These are phyloP conservation scores for Nyctibius bracteatus DNA, from an alignment of 2,113 vertebrate species.

Conservation along the genomic window DNA sequence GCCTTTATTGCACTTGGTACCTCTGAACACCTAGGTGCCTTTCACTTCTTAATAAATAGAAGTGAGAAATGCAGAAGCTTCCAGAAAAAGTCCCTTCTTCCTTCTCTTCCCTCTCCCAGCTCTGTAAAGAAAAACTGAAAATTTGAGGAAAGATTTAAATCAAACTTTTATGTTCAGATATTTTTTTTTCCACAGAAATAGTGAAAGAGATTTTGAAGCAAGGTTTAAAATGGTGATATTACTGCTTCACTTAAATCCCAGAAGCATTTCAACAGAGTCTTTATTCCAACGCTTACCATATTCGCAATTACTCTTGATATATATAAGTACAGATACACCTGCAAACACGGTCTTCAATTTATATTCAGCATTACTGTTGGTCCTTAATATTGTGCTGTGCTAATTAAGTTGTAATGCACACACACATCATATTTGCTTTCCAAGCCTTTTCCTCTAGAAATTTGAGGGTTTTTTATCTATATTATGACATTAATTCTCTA, in stretches of 20 bases:
- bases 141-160: neutral
- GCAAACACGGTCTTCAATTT: neutral
- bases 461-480: neutral
- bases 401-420: constrained; percentile 21
- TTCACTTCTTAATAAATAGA: neutral
- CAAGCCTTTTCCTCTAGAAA: neutral
- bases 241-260: neutral
- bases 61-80: neutral
- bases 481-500: neutral
- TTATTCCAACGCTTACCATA: neutral
- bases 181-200: neutral
- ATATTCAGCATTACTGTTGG: neutral
- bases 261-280: neutral
- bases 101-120: neutral
- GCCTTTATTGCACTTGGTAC: neutral
- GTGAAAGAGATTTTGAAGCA: neutral
- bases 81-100: neutral
- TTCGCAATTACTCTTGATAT: neutral
- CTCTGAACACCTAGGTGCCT: neutral
- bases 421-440: neutral
- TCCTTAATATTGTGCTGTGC: neutral
- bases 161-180: neutral
- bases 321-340: neutral
- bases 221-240: neutral
- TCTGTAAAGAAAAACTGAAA: neutral